phyloP scores from a whole-genome alignment of 2,888 invertebrate genomes.

The Euproctis similis region DNA sequence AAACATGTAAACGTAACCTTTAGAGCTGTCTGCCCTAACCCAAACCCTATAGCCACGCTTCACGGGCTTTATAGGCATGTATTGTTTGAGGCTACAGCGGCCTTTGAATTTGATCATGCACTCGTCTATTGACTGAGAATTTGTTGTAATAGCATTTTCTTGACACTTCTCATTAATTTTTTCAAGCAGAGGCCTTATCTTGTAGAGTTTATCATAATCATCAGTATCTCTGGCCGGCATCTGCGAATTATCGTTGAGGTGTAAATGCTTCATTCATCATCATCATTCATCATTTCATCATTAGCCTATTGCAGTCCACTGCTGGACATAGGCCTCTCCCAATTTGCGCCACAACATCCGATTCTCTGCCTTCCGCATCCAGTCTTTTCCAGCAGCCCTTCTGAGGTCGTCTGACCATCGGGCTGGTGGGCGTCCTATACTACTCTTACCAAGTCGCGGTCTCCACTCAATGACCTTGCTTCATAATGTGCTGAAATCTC shows the following conservation, averaged over 20 bases:
- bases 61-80: conserved; percentile 6
- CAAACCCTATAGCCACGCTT: conserved; percentile 6
- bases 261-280: conserved; percentile 8
- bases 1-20: conserved; percentile 9
- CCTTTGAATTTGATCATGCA: conserved; percentile 8
- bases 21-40: conserved; percentile 6
- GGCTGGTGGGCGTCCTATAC: no score
- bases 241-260: conserved; percentile 8
- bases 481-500: conserved; percentile 8
- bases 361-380: no score
- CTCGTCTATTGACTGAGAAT: conserved; percentile 9
- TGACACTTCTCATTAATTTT: conserved; percentile 6
- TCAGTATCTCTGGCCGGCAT: conserved; percentile 6
- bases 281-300: no score
- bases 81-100: conserved; percentile 4
- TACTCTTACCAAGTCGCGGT: no score
- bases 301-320: no score
- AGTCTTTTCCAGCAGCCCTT: no score
- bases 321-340: no score
- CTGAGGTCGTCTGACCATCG: no score
- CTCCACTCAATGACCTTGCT: no score
- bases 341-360: no score
- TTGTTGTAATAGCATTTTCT: conserved; percentile 5
- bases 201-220: background rate
- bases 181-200: conserved; percentile 2